Conservation (phyloP, 92 coral and sea anemone species). For the Virgularia gustaviana region DNA sequence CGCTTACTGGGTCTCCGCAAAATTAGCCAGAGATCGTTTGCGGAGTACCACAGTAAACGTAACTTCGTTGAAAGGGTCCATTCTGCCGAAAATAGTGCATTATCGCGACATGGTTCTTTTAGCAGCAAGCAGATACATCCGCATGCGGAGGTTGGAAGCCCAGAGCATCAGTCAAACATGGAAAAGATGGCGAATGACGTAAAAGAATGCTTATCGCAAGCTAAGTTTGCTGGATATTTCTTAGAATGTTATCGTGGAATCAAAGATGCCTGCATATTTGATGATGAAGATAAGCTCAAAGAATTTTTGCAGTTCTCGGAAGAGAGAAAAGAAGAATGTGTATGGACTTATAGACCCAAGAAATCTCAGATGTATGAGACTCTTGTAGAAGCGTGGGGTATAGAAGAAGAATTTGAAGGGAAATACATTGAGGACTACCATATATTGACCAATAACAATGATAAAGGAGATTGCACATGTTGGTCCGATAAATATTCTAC, state of each 20-base stretch:
- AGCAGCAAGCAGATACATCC: conserved; percentile 36
- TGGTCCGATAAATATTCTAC: conserved; percentile 33
- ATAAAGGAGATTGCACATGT: background rate
- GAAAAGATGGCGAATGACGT: conserved; percentile 51
- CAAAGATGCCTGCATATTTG: conserved; percentile 27
- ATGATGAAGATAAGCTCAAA: conserved; percentile 55
- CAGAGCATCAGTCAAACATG: conserved; percentile 53
- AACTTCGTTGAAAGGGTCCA: conserved; percentile 60
- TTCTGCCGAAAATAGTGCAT: conserved; percentile 53
- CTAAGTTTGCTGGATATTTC: conserved; percentile 44
- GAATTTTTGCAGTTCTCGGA: conserved; percentile 43
- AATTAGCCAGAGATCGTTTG: conserved; percentile 43
- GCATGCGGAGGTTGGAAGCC: conserved; percentile 27
- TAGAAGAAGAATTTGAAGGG: conserved; percentile 14
- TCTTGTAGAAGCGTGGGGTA: conserved; percentile 46
- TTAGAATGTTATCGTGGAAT: conserved; percentile 51
- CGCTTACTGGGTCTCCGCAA: conserved; percentile 22
- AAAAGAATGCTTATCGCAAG: conserved; percentile 35
- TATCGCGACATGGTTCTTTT: conserved; percentile 60
- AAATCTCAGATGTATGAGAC: background rate
- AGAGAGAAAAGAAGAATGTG: conserved; percentile 48
- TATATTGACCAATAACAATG: conserved; percentile 14
- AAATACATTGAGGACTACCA: conserved; percentile 34
- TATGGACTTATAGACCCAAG: conserved; percentile 44
- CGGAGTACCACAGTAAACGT: conserved; percentile 57